phyloP scores from a whole-genome alignment of 1,140 invertebrate genomes.

The Drosophila parabipectinata region DNA sequence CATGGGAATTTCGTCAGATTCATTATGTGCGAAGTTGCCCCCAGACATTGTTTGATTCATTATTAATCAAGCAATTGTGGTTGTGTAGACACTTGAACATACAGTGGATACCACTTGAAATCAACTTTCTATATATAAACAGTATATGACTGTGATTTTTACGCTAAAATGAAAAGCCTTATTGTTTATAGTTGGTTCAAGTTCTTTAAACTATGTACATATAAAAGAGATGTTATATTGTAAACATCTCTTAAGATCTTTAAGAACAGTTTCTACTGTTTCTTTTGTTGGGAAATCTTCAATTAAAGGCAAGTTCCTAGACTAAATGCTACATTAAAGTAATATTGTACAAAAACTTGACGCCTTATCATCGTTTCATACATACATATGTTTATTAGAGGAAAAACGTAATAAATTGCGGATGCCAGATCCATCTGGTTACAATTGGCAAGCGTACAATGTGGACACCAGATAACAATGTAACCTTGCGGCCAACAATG shows the following conservation, averaged over 20 bases:
- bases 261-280: neutral
- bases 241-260: neutral
- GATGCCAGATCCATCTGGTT: conserved; percentile 13
- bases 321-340: too few relatives aligned
- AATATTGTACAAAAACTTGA: neutral
- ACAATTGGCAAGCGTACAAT: conserved; percentile 18
- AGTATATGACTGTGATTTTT: neutral
- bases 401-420: conserved; percentile 24
- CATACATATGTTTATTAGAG: conserved; percentile 16
- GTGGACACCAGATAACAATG: conserved; percentile 36
- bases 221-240: too few relatives aligned
- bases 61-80: conserved; percentile 15
- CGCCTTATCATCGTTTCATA: conserved; percentile 15
- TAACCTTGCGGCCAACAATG: conserved; percentile 42
- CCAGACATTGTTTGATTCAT: conserved; percentile 22
- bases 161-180: neutral
- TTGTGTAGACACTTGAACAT: conserved; percentile 18
- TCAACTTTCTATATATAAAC: neutral
- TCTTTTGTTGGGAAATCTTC: too few relatives aligned
- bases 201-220: neutral
- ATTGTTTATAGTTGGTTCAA: neutral
- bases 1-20: conserved; percentile 21
- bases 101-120: neutral
- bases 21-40: conserved; percentile 20
- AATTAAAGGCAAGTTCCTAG: too few relatives aligned